Conservation (phyloP, 2,113 vertebrate species). For the Australoheros scitulus region DNA sequence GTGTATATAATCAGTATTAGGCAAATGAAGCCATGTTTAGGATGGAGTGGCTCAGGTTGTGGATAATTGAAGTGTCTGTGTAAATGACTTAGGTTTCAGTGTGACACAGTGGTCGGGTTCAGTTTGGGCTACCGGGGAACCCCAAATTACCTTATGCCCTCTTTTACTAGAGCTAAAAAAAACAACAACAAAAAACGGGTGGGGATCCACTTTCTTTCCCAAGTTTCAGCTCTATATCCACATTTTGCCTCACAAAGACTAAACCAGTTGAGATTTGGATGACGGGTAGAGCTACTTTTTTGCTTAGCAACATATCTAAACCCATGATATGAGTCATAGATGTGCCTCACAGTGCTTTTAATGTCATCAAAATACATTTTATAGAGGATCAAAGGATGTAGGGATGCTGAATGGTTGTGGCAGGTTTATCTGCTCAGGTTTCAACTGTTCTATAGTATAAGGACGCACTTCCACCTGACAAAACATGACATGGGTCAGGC, state of each 20-base stretch:
- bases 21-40: conserved; percentile 70
- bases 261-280: neutral
- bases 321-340: neutral
- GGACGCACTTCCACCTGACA: conserved; percentile 14
- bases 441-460: conserved; percentile 9
- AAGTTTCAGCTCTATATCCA: neutral
- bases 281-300: neutral
- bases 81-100: conserved; percentile 28
- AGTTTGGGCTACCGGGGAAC: conserved; percentile 23
- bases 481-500: conserved; percentile 18
- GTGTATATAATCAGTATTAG: conserved; percentile 87
- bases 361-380: conserved; percentile 11
- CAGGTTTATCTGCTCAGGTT: conserved; percentile 31
- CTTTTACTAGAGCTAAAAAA: conserved; percentile 11
- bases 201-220: conserved; percentile 13
- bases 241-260: conserved; percentile 12
- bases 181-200: conserved; percentile 26
- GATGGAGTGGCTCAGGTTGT: conserved; percentile 41
- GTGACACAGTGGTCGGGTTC: conserved; percentile 16
- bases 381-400: conserved; percentile 1
- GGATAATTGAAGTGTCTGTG: conserved; percentile 47
- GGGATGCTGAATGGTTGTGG: neutral
- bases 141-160: neutral
- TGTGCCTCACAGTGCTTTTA: conserved; percentile 26
- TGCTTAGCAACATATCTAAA: conserved; percentile 1